These are phyloP conservation scores for Sycophaga agraensis DNA, from an alignment of 1,140 invertebrate genomes.

Conservation along the genomic window DNA sequence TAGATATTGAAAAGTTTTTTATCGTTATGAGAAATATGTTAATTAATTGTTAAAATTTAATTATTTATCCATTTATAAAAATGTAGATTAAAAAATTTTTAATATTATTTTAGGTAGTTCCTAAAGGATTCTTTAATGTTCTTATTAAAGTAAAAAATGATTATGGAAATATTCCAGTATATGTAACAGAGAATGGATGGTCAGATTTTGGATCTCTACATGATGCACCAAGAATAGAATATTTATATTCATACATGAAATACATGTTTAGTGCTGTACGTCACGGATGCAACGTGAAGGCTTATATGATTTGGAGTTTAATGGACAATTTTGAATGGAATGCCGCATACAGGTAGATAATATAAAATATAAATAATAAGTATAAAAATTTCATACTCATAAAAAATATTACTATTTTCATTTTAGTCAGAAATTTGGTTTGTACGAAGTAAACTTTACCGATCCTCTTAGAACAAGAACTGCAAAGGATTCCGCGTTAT, in stretches of 20 bases:
- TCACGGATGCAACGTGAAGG: conserved; percentile 66
- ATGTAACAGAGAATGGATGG: conserved; percentile 72
- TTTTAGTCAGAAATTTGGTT: too few relatives aligned
- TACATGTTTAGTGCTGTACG: conserved; percentile 68
- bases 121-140: conserved; percentile 59
- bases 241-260: conserved; percentile 65
- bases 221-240: conserved; percentile 44
- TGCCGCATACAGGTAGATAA: neutral
- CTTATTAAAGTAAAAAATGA: conserved; percentile 65
- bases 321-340: conserved; percentile 13
- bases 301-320: conserved; percentile 74
- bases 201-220: conserved; percentile 34
- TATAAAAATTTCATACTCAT: too few relatives aligned
- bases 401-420: too few relatives aligned
- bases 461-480: too few relatives aligned
- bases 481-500: too few relatives aligned
- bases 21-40: too few relatives aligned
- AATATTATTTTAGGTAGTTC: conserved; percentile 46
- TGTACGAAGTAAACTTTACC: too few relatives aligned
- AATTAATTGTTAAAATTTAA: too few relatives aligned
- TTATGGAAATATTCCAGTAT: conserved; percentile 65
- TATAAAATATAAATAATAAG: too few relatives aligned
- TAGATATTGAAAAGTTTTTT: too few relatives aligned
- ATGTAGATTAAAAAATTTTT: too few relatives aligned
- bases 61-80: too few relatives aligned